A percentile compares a stretch with the other conserved stretches of the same genome.
phyloP scores from a whole-genome alignment of 2,113 vertebrate genomes.

The Triplophysa rosa region DNA sequence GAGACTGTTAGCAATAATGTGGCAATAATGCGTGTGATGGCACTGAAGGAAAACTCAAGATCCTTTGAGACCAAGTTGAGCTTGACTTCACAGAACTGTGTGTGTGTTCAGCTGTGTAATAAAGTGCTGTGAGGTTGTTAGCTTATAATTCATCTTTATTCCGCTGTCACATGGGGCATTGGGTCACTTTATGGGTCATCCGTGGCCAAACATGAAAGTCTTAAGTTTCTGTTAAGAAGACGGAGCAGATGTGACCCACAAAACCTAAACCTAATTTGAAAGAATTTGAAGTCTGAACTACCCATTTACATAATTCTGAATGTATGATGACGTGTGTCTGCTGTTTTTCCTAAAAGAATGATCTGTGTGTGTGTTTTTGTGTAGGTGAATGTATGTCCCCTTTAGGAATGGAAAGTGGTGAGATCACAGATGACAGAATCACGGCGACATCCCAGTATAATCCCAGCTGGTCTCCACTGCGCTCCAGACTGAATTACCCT shows the following conservation, averaged over 20 bases:
- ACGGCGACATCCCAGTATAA: constrained; percentile 93
- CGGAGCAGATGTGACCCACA: not conserved
- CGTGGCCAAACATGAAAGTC: constrained; percentile 26
- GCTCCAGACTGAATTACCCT: constrained; percentile 89
- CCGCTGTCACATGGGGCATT: not conserved
- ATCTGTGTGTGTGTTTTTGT: constrained; percentile 27
- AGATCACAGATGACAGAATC: constrained; percentile 88
- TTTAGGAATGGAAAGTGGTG: constrained; percentile 93
- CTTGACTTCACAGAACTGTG: not conserved
- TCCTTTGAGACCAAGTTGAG: constrained; percentile 19
- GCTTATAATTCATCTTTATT: constrained; percentile 35
- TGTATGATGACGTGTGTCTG: not conserved
- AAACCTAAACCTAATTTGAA: too few species aligned
- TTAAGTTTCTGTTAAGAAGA: constrained; percentile 13
- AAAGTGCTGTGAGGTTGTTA: constrained; percentile 22
- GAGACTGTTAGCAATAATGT: constrained; percentile 39
- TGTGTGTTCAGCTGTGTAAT: constrained; percentile 23
- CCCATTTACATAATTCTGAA: not conserved
- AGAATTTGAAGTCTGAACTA: too few species aligned
- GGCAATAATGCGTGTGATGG: constrained; percentile 29
- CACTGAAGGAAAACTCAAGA: constrained; percentile 1
- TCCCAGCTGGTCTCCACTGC: constrained; percentile 89
- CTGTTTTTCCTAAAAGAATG: not conserved
- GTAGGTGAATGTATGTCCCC: constrained; percentile 83
- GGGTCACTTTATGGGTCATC: constrained; percentile 15